Conservation (phyloP, 1,140 invertebrate species). For the silkworm (Bombyx mori) region ASM3026992v2 NC_085112.1:6912001-6912500, state of each 20-base stretch:
- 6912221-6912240: constrained; percentile 60
- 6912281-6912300: constrained; percentile 50
- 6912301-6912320: constrained; percentile 44
- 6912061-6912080: constrained; percentile 1
- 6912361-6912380: constrained; percentile 81
- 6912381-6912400: constrained; percentile 79
- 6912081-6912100: constrained; percentile 4
- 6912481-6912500: constrained; percentile 56
- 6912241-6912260: constrained; percentile 42
- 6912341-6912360: constrained; percentile 78
- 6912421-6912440: constrained; percentile 78
- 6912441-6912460: constrained; percentile 80
- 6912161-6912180: not conserved
- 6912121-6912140: constrained; percentile 2
- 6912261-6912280: constrained; percentile 47
- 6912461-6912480: constrained; percentile 80
- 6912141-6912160: constrained; percentile 25
- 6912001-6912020: too few species aligned
- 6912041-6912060: constrained; percentile 17
- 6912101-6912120: constrained; percentile 1
- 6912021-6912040: constrained; percentile 3
- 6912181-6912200: constrained; percentile 35
- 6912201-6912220: constrained; percentile 62
- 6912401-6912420: constrained; percentile 79
- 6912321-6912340: constrained; percentile 50